Evolutionary conservation across 2,888 invertebrate genomes (phyloP), one percentile per base, ranked within the genome.

Genomic region (Aspidiotus rigidus): DNA sequence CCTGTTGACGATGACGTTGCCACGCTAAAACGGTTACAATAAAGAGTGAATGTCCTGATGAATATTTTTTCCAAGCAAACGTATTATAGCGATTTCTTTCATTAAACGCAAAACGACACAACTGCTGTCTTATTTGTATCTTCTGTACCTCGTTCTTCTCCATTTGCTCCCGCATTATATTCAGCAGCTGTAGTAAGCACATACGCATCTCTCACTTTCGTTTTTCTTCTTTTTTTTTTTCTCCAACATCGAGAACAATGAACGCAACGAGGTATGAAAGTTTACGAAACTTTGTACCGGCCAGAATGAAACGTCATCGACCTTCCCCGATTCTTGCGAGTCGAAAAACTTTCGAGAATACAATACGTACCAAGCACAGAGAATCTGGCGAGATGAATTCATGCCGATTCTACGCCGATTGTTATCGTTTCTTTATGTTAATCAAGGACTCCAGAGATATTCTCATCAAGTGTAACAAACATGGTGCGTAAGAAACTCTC

Each of bases 11-110:
- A 49, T 28, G 28, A 28, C 28, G 28, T 28, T 28, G 28, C 28
- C 28, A 28, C 42, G 63, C 53, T 63, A 44, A 63, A 63, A 63
- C 49, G 44, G 63, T 44, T 63, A 63, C 15, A 42, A 44, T 28
- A 44, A 49, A 40, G 63, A 63, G 63, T 63, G 44, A 63, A 63
- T 44, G 63, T 63, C 63, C 63, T 63, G 28, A 15, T 17, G 44
- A 53, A 49, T 44, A 16, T 44, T 44, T 53, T 11, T 17, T 53
- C 63, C 15, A 53, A 53, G 63, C 63, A 42, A 63, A 53, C 28
- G 11, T 42, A 44, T 42, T 59, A 17, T 39, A 39, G 13, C 39
- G 53, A 13, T 53, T 59, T 59, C 28, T 28, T 10, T 39, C 13
- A 17, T 17, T 28, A n/a, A 28, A 28, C 28, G 28, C 28, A 28